A percentile compares a stretch with the other conserved stretches of the same genome.
Evolutionary conservation across 2,797 vertebrate species (phyloP).

Genomic region (Pantherophis alleghaniensis): DNA sequence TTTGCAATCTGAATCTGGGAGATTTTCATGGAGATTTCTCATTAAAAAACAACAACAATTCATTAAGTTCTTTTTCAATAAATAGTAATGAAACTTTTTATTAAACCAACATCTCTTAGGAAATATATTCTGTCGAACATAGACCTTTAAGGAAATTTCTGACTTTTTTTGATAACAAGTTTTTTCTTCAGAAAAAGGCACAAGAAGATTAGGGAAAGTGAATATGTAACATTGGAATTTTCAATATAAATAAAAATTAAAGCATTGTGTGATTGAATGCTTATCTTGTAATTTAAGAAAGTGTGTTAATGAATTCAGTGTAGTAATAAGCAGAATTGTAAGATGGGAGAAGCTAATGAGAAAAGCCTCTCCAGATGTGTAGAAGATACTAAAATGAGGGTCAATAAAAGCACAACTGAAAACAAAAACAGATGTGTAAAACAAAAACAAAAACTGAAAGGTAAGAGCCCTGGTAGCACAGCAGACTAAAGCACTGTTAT

Average conservation of each 20-base stretch:
- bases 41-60: not conserved
- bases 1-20: not conserved
- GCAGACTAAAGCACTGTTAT: too few relatives aligned
- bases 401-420: not conserved
- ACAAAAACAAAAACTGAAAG: not conserved
- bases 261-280: not conserved
- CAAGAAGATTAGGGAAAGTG: not conserved
- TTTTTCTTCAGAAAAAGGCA: not conserved
- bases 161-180: not conserved
- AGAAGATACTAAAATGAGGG: not conserved
- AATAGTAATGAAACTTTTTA: not conserved
- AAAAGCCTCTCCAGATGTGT: not conserved
- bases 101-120: not conserved
- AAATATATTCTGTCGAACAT: not conserved
- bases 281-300: not conserved
- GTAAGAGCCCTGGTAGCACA: too few relatives aligned
- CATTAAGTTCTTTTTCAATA: not conserved
- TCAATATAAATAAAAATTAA: not conserved
- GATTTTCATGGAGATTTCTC: not conserved
- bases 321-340: not conserved
- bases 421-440: not conserved
- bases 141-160: not conserved
- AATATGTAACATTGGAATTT: not conserved
- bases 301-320: not conserved
- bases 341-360: not conserved